phyloP scores from a whole-genome alignment of 2,888 invertebrate genomes.

The Lasioglossum vierecki region DNA sequence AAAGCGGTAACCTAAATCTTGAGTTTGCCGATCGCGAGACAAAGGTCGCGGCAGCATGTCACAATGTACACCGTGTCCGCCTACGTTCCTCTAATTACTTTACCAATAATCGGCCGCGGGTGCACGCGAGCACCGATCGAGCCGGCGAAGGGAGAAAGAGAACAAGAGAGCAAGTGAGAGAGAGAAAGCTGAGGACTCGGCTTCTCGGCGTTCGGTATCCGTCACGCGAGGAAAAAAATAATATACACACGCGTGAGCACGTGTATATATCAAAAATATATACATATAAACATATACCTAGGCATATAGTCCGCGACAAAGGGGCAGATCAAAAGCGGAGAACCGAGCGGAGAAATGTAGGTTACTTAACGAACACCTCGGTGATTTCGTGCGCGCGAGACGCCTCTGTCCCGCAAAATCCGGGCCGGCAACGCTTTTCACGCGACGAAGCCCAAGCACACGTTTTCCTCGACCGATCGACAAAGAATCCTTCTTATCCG shows the following conservation, averaged over 20 bases:
- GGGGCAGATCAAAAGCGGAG: constrained; percentile 50
- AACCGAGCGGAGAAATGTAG: constrained; percentile 54
- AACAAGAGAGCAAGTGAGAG: neutral
- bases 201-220: constrained; percentile 37
- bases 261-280: neutral
- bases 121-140: constrained; percentile 66
- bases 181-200: neutral
- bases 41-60: constrained; percentile 59
- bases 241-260: neutral
- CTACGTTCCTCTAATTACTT: constrained; percentile 71
- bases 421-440: constrained; percentile 39
- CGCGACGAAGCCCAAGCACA: constrained; percentile 13
- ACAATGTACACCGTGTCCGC: constrained; percentile 49
- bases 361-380: constrained; percentile 60
- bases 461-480: constrained; percentile 20
- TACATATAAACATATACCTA: neutral
- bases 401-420: constrained; percentile 45
- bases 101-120: constrained; percentile 69
- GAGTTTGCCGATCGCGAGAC: constrained; percentile 58
- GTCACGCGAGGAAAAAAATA: constrained; percentile 39
- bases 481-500: constrained; percentile 36
- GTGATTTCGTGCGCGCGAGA: constrained; percentile 47
- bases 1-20: constrained; percentile 64
- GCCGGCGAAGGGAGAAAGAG: constrained; percentile 17
- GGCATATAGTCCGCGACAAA: constrained; percentile 37